These are phyloP conservation scores for Forbesichthys papilliferus DNA, from an alignment of 2,113 vertebrate species.

Conservation along the genomic window DNA sequence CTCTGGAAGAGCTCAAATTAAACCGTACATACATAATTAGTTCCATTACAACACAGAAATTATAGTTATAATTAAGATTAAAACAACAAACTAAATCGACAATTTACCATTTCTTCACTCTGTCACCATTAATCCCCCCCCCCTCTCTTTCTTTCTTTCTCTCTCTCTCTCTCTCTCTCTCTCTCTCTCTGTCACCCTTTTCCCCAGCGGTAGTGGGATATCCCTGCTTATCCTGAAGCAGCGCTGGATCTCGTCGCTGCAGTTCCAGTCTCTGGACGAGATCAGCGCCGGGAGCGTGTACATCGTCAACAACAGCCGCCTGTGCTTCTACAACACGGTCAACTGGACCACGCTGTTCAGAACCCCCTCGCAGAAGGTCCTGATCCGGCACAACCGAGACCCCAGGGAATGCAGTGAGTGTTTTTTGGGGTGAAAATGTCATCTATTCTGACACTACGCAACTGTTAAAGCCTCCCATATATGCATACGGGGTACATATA, in stretches of 20 bases:
- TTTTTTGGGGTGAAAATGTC: no score
- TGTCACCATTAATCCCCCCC: not conserved
- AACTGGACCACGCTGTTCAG: constrained; percentile 97
- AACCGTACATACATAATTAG: no score
- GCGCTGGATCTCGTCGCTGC: constrained; percentile 90
- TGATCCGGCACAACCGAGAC: constrained; percentile 88
- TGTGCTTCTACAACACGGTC: constrained; percentile 97
- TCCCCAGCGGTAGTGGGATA: constrained; percentile 82
- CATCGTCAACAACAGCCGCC: constrained; percentile 94
- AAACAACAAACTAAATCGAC: no score
- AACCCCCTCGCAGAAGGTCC: constrained; percentile 85
- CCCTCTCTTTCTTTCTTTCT: not conserved
- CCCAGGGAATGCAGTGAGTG: constrained; percentile 94
- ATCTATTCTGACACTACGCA: no score
- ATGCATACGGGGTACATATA: no score
- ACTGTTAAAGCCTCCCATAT: no score
- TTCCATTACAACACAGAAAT: no score
- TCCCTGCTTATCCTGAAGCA: constrained; percentile 96
- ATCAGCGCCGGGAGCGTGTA: constrained; percentile 98
- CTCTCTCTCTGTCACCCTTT: constrained; percentile 1
- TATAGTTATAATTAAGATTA: no score
- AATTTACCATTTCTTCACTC: not conserved
- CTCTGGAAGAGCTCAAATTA: no score
- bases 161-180: no score
- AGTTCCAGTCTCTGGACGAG: constrained; percentile 91